Evolutionary conservation across 2,113 vertebrate species (phyloP).

Genomic region (Raja brachyura): DNA sequence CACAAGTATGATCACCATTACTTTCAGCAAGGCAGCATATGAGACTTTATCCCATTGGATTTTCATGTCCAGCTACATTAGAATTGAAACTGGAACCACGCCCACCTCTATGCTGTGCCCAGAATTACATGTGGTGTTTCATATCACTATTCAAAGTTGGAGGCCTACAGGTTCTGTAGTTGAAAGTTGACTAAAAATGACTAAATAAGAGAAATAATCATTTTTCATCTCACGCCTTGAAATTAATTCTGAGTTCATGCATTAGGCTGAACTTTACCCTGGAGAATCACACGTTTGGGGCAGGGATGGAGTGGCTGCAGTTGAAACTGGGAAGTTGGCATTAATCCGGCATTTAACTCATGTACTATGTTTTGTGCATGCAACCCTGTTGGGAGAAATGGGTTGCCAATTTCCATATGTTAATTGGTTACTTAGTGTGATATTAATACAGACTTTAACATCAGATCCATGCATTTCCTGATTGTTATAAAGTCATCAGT

Average conservation of each 20-base stretch:
- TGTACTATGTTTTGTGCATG: too few species aligned
- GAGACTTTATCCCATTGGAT: background rate
- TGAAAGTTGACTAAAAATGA: background rate
- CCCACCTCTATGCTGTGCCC: background rate
- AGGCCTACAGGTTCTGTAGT: background rate
- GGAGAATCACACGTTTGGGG: background rate
- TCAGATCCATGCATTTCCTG: too few species aligned
- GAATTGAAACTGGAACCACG: background rate
- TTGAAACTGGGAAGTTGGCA: too few species aligned
- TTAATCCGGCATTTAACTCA: too few species aligned
- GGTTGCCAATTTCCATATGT: too few species aligned
- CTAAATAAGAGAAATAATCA: background rate
- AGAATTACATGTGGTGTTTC: background rate
- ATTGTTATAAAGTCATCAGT: too few species aligned
- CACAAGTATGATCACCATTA: background rate
- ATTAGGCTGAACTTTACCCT: background rate
- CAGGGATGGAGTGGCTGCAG: too few species aligned
- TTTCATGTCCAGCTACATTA: background rate
- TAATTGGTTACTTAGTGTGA: too few species aligned
- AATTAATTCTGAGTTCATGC: background rate
- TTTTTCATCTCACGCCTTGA: background rate
- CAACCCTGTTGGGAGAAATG: too few species aligned
- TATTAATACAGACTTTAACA: too few species aligned
- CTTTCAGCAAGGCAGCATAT: background rate
- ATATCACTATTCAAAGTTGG: background rate